Conservation (phyloP, 64 coral and sea anemone genomes). For the Orbicella faveolata region DNA sequence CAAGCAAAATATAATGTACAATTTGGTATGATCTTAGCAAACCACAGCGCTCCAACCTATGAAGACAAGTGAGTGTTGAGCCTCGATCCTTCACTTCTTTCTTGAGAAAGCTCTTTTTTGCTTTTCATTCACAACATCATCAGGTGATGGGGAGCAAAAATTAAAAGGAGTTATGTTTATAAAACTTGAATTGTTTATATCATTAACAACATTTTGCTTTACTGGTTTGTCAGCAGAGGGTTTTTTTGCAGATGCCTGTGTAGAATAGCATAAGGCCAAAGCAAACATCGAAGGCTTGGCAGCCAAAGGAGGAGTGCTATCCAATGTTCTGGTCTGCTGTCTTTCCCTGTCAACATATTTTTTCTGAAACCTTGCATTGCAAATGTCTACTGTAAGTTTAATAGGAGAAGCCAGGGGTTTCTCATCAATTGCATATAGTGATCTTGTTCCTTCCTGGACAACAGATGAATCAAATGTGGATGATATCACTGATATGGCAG, state of each 20-base stretch:
- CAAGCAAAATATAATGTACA: too few relatives aligned
- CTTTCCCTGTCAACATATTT: neutral
- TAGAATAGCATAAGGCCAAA: slow-evolving; percentile 49
- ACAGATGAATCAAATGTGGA: neutral
- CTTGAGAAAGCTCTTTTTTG: slow-evolving; percentile 65
- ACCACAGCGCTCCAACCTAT: too few relatives aligned
- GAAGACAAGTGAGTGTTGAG: too few relatives aligned
- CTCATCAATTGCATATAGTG: too few relatives aligned
- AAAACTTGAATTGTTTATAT: slow-evolving; percentile 18
- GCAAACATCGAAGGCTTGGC: slow-evolving; percentile 82
- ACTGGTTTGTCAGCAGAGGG: neutral
- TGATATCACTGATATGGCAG: neutral
- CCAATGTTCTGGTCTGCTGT: neutral
- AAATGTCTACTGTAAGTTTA: neutral
- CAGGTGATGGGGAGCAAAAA: slow-evolving; percentile 80
- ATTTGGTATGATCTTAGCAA: too few relatives aligned
- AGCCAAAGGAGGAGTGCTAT: neutral
- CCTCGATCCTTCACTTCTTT: slow-evolving; percentile 4
- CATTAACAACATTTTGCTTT: slow-evolving; percentile 15
- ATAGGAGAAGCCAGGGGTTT: neutral
- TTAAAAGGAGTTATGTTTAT: slow-evolving; percentile 49
- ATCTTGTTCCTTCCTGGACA: neutral
- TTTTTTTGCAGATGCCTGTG: neutral
- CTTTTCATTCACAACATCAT: slow-evolving; percentile 78
- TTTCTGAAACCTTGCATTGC: neutral